Evolutionary conservation across 2,797 vertebrate genomes (phyloP).

Genomic region (Lemur catta): DNA sequence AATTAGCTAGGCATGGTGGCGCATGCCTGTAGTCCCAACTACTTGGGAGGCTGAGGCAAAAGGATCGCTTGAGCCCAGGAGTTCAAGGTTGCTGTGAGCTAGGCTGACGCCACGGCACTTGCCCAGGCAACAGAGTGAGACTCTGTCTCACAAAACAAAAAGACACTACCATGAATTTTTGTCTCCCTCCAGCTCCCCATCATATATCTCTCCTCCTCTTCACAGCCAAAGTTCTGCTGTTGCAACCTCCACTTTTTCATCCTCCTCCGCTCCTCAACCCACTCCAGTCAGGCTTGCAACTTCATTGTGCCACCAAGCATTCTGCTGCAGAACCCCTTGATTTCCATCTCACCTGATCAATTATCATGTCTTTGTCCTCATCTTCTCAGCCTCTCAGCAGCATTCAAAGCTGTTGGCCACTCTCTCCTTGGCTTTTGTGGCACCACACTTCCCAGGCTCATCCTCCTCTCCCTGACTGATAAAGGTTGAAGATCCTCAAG

Average conservation of each 20-base stretch:
- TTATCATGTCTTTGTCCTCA: background rate
- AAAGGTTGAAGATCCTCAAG: background rate
- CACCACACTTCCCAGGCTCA: background rate
- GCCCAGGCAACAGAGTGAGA: too few species aligned
- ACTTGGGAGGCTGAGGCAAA: too few species aligned
- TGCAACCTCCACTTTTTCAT: background rate
- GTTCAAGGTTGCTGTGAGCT: too few species aligned
- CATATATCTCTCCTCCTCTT: background rate
- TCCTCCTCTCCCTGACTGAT: background rate
- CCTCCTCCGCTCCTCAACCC: background rate
- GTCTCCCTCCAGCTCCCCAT: background rate
- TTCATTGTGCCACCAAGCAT: background rate
- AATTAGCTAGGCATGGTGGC: too few species aligned
- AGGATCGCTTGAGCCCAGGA: too few species aligned
- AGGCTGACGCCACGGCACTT: too few species aligned
- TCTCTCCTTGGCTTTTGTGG: background rate
- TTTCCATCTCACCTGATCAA: accelerated
- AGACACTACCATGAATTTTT: too few species aligned
- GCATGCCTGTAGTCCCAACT: too few species aligned
- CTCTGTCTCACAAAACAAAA: too few species aligned
- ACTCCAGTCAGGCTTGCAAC: background rate
- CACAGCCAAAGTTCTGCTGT: background rate
- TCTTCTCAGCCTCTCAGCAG: background rate
- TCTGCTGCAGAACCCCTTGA: background rate
- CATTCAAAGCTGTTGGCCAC: accelerated